Evolutionary conservation across 2,888 invertebrate genomes (phyloP), one percentile per base, ranked within the genome.

Genomic region (Seira ritae): DNA sequence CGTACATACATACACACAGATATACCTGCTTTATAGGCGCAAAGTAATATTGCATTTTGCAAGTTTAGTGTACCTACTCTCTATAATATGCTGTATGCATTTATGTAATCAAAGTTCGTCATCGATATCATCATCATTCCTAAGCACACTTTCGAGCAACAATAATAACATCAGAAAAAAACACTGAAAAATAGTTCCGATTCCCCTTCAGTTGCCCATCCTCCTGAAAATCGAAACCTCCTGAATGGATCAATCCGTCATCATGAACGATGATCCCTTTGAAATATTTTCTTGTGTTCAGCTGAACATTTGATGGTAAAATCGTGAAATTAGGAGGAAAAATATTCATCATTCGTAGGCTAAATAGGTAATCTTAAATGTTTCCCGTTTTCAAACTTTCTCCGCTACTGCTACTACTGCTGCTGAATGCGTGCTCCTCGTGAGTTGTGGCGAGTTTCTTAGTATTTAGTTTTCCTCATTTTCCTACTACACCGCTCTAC

Each of bases 271-370:
- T 78, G 78, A 62, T 78, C 65, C 78, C 78, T 22, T 60, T 78
- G 19, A 78, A 78, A 31, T 65, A 78, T 69, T 78, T 78, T 42
- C 70, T 78, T 6, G 78, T 78, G 8, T 78, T 78, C 69, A 78
- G 78, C 46, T 78, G 70, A 78, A 55, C 62, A n/a, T 76, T 42
- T 12, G 12, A 12, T 42, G 42, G 42, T 42, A 42, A 12, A n/a
- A n/a, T n/a, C n/a, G n/a, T n/a, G n/a, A n/a, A n/a, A n/a, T n/a
- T n/a, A n/a, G n/a, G n/a, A n/a, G n/a, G n/a, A n/a, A n/a, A n/a
- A n/a, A n/a, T n/a, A n/a, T n/a, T n/a, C n/a, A n/a, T n/a, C n/a
- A n/a, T n/a, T n/a, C n/a, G n/a, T n/a, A n/a, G n/a, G n/a, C n/a
- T n/a, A n/a, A n/a, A n/a, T n/a, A n/a, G n/a, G n/a, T n/a, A n/a